Evolutionary conservation across 1,140 invertebrate species (phyloP).

Genomic region (Drosophila santomea): DNA sequence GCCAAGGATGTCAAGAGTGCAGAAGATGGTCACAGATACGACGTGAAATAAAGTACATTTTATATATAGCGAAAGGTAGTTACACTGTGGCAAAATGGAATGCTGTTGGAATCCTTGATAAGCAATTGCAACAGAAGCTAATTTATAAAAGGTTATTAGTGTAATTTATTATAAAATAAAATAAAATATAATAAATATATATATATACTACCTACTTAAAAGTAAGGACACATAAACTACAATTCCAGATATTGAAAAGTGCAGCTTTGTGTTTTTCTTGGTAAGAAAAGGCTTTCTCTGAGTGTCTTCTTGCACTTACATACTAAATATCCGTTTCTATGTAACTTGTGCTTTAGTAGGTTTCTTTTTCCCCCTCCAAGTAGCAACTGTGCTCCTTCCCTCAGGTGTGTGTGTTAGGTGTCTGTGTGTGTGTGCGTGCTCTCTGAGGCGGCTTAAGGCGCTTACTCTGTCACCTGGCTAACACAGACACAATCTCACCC

Average conservation of each 20-base stretch:
- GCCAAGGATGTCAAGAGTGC: slow-evolving; percentile 29
- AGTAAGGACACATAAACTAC: too few species aligned
- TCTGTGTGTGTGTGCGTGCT: slow-evolving; percentile 29
- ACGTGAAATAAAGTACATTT: slow-evolving; percentile 23
- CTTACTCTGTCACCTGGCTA: slow-evolving; percentile 78
- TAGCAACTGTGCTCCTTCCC: slow-evolving; percentile 26
- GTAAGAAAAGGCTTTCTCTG: not conserved
- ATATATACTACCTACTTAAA: too few species aligned
- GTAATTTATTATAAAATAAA: too few species aligned
- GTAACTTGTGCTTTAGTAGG: slow-evolving; percentile 8
- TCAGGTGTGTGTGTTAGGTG: not conserved
- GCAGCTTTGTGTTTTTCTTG: too few species aligned
- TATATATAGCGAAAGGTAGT: not conserved
- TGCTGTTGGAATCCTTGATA: too few species aligned
- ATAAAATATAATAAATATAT: too few species aligned
- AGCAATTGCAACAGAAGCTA: too few species aligned
- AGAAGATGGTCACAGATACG: slow-evolving; percentile 24
- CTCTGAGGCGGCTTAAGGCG: slow-evolving; percentile 73
- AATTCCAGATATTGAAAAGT: too few species aligned
- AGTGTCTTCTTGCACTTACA: not conserved
- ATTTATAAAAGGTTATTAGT: too few species aligned
- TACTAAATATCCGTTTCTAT: slow-evolving; percentile 9
- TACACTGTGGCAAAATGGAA: not conserved
- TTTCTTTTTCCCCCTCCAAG: slow-evolving; percentile 36
- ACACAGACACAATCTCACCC: slow-evolving; percentile 38